Evolutionary conservation across 2,113 vertebrate genomes (phyloP).

Genomic region (Ciconia maguari): DNA sequence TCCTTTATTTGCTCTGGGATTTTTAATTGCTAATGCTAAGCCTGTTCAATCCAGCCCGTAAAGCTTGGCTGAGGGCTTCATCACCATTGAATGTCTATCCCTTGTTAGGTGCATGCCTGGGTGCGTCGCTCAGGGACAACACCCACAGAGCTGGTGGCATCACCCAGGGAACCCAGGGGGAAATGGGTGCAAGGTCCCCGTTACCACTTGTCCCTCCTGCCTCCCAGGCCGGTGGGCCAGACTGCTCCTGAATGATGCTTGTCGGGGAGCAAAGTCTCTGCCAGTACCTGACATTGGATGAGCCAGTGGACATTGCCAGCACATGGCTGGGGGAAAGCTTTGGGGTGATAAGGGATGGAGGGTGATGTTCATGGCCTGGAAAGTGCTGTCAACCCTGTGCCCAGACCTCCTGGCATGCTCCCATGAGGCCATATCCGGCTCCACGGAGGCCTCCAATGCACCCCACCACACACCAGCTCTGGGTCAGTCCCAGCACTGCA

Average conservation of each 20-base stretch:
- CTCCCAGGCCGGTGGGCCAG: fast-evolving
- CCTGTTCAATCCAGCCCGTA: neutral
- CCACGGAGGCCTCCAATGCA: fast-evolving
- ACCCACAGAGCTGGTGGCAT: neutral
- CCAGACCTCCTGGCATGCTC: neutral
- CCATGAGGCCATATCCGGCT: fast-evolving
- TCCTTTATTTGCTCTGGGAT: constrained; percentile 33
- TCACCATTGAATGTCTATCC: neutral
- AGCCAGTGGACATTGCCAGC: fast-evolving
- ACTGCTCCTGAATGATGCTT: fast-evolving
- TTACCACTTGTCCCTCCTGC: neutral
- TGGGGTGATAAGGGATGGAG: neutral
- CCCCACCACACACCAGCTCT: neutral
- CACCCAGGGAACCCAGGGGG: fast-evolving
- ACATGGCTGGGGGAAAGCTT: neutral
- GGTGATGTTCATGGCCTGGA: neutral
- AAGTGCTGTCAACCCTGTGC: neutral
- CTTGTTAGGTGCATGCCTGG: neutral
- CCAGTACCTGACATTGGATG: neutral
- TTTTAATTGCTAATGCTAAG: neutral
- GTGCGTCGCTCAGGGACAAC: neutral
- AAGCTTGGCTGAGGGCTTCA: neutral
- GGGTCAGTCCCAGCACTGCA: neutral
- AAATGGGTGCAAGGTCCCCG: neutral
- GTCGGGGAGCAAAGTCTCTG: neutral